Base-by-base conservation (phyloP, 1,140 invertebrate species). In the Drosophila nasuta region DNA sequence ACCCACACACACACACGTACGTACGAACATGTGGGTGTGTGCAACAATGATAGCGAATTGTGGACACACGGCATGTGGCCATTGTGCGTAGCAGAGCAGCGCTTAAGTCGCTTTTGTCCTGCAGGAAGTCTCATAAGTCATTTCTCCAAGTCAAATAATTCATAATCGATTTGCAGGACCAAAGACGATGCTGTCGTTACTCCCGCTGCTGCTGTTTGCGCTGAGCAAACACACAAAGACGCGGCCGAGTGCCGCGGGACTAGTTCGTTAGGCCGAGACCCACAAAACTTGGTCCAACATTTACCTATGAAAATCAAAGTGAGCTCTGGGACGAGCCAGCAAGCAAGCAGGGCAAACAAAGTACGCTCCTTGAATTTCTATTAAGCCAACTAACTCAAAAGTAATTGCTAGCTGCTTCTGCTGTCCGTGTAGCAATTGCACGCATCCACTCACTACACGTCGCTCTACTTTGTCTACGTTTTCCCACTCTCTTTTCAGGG, bases 111-210 rank as follows among this genome's bases (percentile, higher is more conserved):
- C 60, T 46, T 49, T 76, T 82, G 77, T 73, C 70, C 71, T 80
- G 48, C 56, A 59, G 63, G 68, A 74, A 77, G 82, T 91, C 89
- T 91, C 85, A 87, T 87, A 91, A 91, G 89, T 91, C 89, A 91
- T 91, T 91, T 83, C 81, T 78, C 60, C 76, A 86, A 82, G 82
- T 91, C 85, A 87, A 91, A 91, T 91, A 91, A 91, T 90, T 91
- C 89, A 91, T 90, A 91, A 91, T 91, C 89, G 90, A 91, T 91
- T 90, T 79, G 73, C 59, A 75, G 56, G 11, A 43, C 30, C 43
- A 41, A 48, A 5, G 1, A 57, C 41, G 28, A 10, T 41, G 7
- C 10, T 46, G 20, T 25, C 20, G 20, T 25, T 25, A 25, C 20
- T 4, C 20, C 20, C 20, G 20, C 17, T 41, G 7, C 10, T 46